A percentile compares a stretch with the other conserved stretches of the same genome.
These are phyloP conservation scores for Actinia tenebrosa DNA, from an alignment of 64 coral and sea anemone species.

Conservation along the genomic window DNA sequence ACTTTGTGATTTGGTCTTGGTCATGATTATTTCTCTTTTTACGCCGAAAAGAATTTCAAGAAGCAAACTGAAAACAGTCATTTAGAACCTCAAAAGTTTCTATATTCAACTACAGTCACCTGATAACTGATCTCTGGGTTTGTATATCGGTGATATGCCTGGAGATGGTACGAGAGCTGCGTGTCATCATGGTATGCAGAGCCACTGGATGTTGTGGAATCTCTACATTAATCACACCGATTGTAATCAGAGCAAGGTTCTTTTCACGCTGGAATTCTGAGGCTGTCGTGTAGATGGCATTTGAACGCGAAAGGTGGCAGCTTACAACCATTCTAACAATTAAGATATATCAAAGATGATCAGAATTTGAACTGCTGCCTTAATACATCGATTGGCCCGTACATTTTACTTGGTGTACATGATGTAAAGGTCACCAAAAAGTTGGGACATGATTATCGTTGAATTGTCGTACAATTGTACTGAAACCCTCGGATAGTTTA, in stretches of 20 bases:
- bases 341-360: neutral
- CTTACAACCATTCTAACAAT: constrained; percentile 82
- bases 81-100: too few species aligned
- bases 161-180: constrained; percentile 82
- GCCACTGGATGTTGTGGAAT: constrained; percentile 97
- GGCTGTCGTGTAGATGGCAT: constrained; percentile 78
- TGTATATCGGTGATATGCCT: constrained; percentile 90
- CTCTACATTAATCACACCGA: constrained; percentile 88
- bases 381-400: too few species aligned
- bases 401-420: too few species aligned
- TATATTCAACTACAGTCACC: constrained; percentile 27
- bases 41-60: too few species aligned
- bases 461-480: too few species aligned
- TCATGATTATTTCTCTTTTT: too few species aligned
- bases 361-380: neutral
- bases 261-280: constrained; percentile 47
- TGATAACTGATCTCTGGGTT: constrained; percentile 92
- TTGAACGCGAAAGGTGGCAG: constrained; percentile 75
- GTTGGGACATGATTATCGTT: too few species aligned
- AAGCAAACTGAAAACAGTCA: too few species aligned
- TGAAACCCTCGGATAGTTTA: too few species aligned
- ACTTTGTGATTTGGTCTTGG: too few species aligned
- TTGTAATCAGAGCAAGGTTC: constrained; percentile 72
- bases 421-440: too few species aligned
- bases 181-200: constrained; percentile 97